phyloP scores from a whole-genome alignment of 2,888 invertebrate species.

The Hydrotaea diabolus region DNA sequence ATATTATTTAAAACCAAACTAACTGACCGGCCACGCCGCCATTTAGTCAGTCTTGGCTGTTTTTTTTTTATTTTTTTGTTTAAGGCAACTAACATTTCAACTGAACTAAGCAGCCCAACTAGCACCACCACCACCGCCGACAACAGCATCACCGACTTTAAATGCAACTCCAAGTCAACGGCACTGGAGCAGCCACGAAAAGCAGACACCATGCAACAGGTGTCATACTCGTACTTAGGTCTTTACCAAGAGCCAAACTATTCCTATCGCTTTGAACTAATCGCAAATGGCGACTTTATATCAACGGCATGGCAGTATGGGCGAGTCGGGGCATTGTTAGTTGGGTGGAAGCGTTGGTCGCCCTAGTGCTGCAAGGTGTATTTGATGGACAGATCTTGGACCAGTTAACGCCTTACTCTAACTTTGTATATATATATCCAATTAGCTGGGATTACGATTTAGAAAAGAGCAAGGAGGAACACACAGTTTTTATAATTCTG shows the following conservation, averaged over 20 bases:
- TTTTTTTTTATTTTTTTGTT: background rate
- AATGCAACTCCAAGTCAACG: background rate
- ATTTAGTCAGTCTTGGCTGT: slow-evolving; percentile 38
- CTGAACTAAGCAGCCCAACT: background rate
- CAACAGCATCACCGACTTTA: slow-evolving; percentile 4
- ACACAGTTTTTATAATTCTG: too few species aligned
- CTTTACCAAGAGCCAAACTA: slow-evolving; percentile 29
- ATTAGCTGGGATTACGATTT: too few species aligned
- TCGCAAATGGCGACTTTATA: slow-evolving; percentile 38
- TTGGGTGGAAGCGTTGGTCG: background rate
- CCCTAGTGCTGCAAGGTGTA: too few species aligned
- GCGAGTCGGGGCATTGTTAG: slow-evolving; percentile 1
- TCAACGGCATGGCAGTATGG: background rate
- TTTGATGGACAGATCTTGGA: too few species aligned
- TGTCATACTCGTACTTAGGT: slow-evolving; percentile 53
- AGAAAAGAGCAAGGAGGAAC: too few species aligned
- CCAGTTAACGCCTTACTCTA: too few species aligned
- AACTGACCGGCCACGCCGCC: slow-evolving; percentile 58
- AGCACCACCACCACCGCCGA: background rate
- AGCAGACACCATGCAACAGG: slow-evolving; percentile 52
- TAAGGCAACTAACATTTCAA: slow-evolving; percentile 39
- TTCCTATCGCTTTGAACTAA: slow-evolving; percentile 42
- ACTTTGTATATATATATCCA: too few species aligned
- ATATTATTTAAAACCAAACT: slow-evolving; percentile 45
- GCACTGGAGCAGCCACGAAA: background rate